These are phyloP conservation scores for Rhodophaea formosa DNA, from an alignment of 2,888 invertebrate genomes.

Conservation along the genomic window DNA sequence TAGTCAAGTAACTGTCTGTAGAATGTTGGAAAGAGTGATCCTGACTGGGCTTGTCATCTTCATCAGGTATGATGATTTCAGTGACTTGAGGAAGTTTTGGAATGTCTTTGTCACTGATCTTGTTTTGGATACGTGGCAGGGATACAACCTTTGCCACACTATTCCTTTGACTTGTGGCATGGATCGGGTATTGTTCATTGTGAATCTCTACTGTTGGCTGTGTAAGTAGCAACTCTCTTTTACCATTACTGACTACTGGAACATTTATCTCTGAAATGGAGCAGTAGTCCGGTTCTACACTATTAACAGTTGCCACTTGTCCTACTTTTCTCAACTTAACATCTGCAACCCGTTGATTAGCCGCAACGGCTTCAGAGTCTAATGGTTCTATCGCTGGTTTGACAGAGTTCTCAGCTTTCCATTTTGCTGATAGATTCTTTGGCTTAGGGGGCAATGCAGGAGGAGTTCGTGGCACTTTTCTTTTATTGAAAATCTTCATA, in stretches of 20 bases:
- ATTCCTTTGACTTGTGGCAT: constrained; percentile 62
- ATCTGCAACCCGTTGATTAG: constrained; percentile 81
- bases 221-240: constrained; percentile 76
- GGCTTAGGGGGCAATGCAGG: constrained; percentile 91
- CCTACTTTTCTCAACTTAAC: constrained; percentile 78
- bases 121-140: constrained; percentile 68
- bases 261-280: constrained; percentile 88
- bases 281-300: constrained; percentile 86
- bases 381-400: constrained; percentile 66
- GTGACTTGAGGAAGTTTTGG: constrained; percentile 88
- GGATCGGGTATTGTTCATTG: constrained; percentile 72
- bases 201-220: constrained; percentile 79
- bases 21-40: constrained; percentile 61
- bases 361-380: constrained; percentile 81
- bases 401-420: constrained; percentile 78
- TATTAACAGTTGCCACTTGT: constrained; percentile 73
- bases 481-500: constrained; percentile 75
- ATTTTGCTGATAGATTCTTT: constrained; percentile 85
- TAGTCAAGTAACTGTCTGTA: constrained; percentile 64
- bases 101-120: constrained; percentile 82
- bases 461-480: constrained; percentile 84
- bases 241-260: constrained; percentile 81
- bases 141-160: constrained; percentile 73
- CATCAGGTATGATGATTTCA: constrained; percentile 86
- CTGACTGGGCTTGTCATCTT: constrained; percentile 75